Percentiles rank a stretch among this genome's conserved stretches.
Conservation (phyloP, 2,113 vertebrate genomes). For the Delphinapterus leucas region DNA sequence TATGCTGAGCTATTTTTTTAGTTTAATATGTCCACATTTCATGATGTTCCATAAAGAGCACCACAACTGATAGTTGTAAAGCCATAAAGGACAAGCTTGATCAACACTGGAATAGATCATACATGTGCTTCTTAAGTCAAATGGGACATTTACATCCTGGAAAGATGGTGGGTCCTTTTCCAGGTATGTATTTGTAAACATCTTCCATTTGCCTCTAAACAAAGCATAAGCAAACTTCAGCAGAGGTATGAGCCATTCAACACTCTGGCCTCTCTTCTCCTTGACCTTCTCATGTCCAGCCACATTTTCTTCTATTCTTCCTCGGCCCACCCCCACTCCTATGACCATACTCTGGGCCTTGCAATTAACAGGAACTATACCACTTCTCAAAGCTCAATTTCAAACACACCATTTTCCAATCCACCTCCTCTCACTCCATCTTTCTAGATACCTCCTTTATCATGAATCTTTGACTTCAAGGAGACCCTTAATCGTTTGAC, state of each 20-base stretch:
- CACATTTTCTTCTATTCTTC: background rate
- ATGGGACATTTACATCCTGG: background rate
- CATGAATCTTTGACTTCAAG: background rate
- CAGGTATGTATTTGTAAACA: background rate
- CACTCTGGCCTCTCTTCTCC: background rate
- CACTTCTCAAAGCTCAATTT: background rate
- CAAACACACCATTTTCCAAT: background rate
- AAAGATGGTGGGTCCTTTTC: background rate
- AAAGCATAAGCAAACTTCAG: background rate
- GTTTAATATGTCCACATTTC: constrained; percentile 29
- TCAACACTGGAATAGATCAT: background rate
- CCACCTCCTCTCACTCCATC: background rate
- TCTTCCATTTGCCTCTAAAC: background rate
- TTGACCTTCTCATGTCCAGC: background rate
- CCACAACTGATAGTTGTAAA: background rate
- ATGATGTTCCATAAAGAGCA: background rate
- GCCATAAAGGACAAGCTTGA: background rate
- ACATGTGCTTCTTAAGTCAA: background rate
- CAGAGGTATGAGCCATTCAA: background rate
- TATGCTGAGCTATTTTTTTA: constrained; percentile 24
- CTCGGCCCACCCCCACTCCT: background rate
- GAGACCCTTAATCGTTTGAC: background rate
- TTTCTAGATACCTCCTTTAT: background rate
- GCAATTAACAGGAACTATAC: background rate
- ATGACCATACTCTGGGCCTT: background rate